A percentile compares a stretch with the other conserved stretches of the same genome.
These are phyloP conservation scores for Petromus typicus DNA, from an alignment of 2,113 vertebrate species.

Conservation along the genomic window DNA sequence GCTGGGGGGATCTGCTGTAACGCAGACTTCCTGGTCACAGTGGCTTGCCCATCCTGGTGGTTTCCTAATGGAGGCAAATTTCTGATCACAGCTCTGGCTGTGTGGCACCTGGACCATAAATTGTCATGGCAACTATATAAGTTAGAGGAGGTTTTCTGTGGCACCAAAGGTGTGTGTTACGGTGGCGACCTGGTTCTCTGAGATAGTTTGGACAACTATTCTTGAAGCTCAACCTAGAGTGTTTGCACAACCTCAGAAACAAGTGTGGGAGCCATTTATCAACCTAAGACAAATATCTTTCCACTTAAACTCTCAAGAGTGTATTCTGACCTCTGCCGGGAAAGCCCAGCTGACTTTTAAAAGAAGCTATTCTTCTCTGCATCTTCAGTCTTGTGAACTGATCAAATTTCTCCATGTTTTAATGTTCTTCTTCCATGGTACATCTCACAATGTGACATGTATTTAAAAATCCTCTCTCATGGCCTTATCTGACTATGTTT, in stretches of 20 bases:
- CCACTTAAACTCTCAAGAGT: background rate
- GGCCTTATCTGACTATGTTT: background rate
- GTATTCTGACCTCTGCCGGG: background rate
- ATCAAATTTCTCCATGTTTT: background rate
- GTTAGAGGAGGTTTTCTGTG: background rate
- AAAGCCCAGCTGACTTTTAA: background rate
- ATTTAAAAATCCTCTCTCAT: background rate
- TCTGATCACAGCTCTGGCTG: background rate
- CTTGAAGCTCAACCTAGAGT: background rate
- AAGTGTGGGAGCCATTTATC: background rate
- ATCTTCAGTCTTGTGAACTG: background rate
- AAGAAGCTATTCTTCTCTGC: background rate
- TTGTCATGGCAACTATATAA: background rate
- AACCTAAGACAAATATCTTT: background rate
- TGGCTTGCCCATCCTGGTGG: background rate
- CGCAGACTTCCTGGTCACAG: background rate
- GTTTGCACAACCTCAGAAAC: background rate
- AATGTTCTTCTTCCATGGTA: background rate
- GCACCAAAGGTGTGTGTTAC: background rate
- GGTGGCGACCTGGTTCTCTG: accelerated
- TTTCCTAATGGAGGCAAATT: background rate
- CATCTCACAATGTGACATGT: background rate
- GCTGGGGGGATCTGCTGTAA: no score
- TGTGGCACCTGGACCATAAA: background rate
- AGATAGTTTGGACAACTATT: background rate